A percentile compares a stretch with the other conserved stretches of the same genome.
These are phyloP conservation scores for Apteryx owenii DNA, from an alignment of 2,113 vertebrate genomes.

Conservation along the genomic window DNA sequence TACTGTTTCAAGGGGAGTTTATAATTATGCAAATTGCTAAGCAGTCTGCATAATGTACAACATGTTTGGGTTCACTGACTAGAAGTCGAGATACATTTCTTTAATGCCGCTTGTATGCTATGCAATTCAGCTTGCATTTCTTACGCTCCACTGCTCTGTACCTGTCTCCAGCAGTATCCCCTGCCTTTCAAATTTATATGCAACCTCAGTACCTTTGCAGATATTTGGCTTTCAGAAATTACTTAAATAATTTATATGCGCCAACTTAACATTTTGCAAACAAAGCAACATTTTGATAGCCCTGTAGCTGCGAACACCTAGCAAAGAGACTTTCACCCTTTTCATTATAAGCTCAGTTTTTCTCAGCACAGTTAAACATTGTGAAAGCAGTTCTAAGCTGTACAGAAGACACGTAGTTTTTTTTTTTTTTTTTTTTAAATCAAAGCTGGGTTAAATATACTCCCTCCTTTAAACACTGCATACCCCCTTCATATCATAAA, in stretches of 20 bases:
- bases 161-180: slow-evolving; percentile 11
- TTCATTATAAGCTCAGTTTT: neutral
- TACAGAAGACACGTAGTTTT: neutral
- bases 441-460: neutral
- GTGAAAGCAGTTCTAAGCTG: neutral
- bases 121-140: neutral
- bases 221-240: slow-evolving; percentile 26
- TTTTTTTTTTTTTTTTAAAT: neutral
- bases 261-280: slow-evolving; percentile 37
- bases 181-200: slow-evolving; percentile 8
- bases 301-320: neutral
- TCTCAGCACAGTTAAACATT: neutral
- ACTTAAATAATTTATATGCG: slow-evolving; percentile 17
- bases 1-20: slow-evolving; percentile 73
- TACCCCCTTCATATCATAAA: neutral
- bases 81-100: slow-evolving; percentile 53
- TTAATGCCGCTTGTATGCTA: neutral
- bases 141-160: neutral
- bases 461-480: neutral
- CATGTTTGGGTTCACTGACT: slow-evolving; percentile 67
- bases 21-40: slow-evolving; percentile 79
- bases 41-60: slow-evolving; percentile 67
- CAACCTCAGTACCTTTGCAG: neutral
- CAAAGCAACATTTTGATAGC: slow-evolving; percentile 23
- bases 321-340: neutral